A percentile compares a stretch with the other conserved stretches of the same genome.
Evolutionary conservation across 2,113 vertebrate genomes (phyloP).

Genomic region (Phalacrocorax aristotelis): DNA sequence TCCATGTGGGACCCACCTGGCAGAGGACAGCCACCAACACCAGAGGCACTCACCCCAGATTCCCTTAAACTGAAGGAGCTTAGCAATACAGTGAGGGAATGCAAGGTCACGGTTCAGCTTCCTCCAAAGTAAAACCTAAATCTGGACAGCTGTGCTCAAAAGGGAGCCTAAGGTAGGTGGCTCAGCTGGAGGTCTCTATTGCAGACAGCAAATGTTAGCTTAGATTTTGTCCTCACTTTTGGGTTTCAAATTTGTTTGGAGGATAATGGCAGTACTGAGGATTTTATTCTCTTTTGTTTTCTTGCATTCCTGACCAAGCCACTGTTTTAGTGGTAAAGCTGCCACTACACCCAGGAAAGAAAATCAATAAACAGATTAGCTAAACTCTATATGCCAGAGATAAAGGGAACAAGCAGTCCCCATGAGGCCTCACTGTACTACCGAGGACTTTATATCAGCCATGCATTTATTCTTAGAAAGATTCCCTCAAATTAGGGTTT

Average conservation of each 20-base stretch:
- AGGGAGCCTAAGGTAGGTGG: neutral
- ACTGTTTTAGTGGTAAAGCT: neutral
- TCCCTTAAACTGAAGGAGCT: neutral
- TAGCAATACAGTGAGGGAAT: neutral
- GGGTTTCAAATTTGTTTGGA: neutral
- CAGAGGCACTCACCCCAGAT: neutral
- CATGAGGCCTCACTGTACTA: neutral
- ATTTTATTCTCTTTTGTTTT: neutral
- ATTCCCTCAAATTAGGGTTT: neutral
- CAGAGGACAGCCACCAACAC: neutral
- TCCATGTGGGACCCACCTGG: neutral
- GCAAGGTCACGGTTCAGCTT: neutral
- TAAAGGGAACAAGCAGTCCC: neutral
- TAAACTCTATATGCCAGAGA: neutral
- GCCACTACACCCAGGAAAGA: neutral
- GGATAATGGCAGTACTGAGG: neutral
- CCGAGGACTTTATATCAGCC: neutral
- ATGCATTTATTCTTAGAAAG: neutral
- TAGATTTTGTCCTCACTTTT: neutral
- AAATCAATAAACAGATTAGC: neutral
- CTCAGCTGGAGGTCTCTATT: neutral
- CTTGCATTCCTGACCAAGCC: neutral
- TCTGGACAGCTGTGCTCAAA: neutral
- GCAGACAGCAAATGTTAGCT: neutral
- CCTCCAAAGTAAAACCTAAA: neutral